phyloP scores from a whole-genome alignment of 2,797 vertebrate genomes.

The Eurystomus glaucurus region DNA sequence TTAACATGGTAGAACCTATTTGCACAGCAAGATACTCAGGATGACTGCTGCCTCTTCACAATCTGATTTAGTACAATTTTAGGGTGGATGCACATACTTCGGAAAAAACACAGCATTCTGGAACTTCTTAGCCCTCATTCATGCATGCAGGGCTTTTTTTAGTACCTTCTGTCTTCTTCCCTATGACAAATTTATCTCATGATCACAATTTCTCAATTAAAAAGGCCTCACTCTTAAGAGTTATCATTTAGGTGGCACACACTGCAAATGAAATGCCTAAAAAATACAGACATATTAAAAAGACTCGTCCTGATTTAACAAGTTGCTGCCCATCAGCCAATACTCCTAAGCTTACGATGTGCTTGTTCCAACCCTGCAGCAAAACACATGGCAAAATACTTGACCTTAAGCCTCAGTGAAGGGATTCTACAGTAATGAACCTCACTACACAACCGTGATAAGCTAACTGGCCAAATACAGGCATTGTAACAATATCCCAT shows the following conservation, averaged over 20 bases:
- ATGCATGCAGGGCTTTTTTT: neutral
- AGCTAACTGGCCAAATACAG: neutral
- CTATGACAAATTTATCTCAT: neutral
- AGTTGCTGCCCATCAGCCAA: neutral
- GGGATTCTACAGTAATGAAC: neutral
- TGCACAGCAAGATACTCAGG: neutral
- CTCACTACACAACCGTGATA: neutral
- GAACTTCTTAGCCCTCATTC: neutral
- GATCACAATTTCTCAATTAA: neutral
- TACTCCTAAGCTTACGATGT: neutral
- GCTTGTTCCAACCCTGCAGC: neutral
- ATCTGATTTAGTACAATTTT: neutral
- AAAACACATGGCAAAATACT: neutral
- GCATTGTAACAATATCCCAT: neutral
- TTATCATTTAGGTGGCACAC: neutral
- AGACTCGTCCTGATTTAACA: neutral
- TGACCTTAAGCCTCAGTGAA: neutral
- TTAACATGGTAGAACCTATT: neutral
- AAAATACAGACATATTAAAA: neutral
- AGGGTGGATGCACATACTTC: neutral
- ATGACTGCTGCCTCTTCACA: neutral
- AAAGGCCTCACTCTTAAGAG: neutral
- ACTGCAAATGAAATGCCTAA: neutral
- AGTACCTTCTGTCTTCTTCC: neutral
- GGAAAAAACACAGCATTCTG: neutral